Base-by-base conservation (phyloP, 2,113 vertebrate genomes). In the Hippocampus barbouri region DNA sequence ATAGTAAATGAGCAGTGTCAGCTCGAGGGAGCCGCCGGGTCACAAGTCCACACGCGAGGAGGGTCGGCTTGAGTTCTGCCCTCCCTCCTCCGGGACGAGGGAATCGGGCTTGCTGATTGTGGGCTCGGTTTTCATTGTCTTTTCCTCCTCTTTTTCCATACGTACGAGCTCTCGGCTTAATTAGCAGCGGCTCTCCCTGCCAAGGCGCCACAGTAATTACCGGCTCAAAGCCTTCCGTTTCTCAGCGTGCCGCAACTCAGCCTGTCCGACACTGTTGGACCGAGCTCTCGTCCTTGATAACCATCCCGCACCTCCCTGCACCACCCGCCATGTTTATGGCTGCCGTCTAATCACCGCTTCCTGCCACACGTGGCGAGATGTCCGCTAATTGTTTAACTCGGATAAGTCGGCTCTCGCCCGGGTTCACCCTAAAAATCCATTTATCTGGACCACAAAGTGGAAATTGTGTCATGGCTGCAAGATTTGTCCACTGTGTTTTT, bases 201-300 rank as follows among this genome's bases (percentile, higher is more conserved):
- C 87, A 86, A 83, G 81, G 85, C 84, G 71, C 71, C 72, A 64
- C 81, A 81, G 84, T 90, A 90, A 91, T 91, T 91, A 86, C 87
- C 40, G 23, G 79, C 78, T 49, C 75, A 75, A 77, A 81, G 74
- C 80, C 81, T 73, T 81, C 72, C 70, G 56, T 86, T 85, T 78
- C 77, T 87, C 85, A 47, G 64, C 14, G 64, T 66, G 77, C 77
- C 78, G 80, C 84, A 66, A 89, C 90, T 88, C 38, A 67, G 79
- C 81, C 57, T 64, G 75, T 83, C 79, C 80, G 54, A 51, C 67
- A 65, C 76, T 59, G 72, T 69, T 64, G 68, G 68, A 82, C 68
- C 73, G 75, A 78, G 82, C 74, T 77, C 66, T 65, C 53, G 66
- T 61, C 57, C 11, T 54, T 72, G 85, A 87, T 80, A 84, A 75